Base-by-base conservation (phyloP, 2,888 invertebrate species). In the Meiosimyza platycephala region DNA sequence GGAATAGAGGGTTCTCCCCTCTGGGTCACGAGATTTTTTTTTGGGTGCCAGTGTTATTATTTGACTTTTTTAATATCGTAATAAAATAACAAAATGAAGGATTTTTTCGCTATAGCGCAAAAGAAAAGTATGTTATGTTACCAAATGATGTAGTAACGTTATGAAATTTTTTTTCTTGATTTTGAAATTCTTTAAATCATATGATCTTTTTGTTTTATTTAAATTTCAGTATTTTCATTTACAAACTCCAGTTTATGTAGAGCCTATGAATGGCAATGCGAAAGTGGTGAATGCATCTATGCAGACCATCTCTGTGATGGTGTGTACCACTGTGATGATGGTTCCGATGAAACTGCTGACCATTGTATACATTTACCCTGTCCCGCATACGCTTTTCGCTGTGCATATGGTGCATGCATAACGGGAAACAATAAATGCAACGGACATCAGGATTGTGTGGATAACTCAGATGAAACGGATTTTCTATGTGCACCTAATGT, bases 301-400 rank as follows among this genome's bases (percentile, higher is more conserved):
- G 57, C 57, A 6, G 81, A 77, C 15, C 74, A 78, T 1, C 75
- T 76, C 4, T 86, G 86, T 72, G 80, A 86, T 66, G 86, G 86
- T 0, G 63, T 59, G 0, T 72, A 74, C 9, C 76, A 86, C 68
- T 86, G 86, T 48, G 71, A 76, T 0, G 86, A 86, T 76, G 81
- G 80, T 1, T 82, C 85, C 0, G 86, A 86, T 75, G 86, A 86
- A 75, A 83, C 79, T 9, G 77, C 81, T 0, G 70, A 78, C 52
- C 75, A 74, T 13, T 87, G 87, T 60, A 76, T 83, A 15, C 76
- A 83, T n/a, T 48, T 75, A 0, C 65, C 74, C 3, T 92, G 92
- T 78, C 88, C 89, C 0, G 75, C 82, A 0, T 89, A 88, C 77
- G 87, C 90, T 51, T 85, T 83, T 72, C 78, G 79, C 18, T 86